A percentile compares a stretch with the other conserved stretches of the same genome.
phyloP scores from a whole-genome alignment of 2,888 invertebrate species.

The Synergus laeviventris region DNA sequence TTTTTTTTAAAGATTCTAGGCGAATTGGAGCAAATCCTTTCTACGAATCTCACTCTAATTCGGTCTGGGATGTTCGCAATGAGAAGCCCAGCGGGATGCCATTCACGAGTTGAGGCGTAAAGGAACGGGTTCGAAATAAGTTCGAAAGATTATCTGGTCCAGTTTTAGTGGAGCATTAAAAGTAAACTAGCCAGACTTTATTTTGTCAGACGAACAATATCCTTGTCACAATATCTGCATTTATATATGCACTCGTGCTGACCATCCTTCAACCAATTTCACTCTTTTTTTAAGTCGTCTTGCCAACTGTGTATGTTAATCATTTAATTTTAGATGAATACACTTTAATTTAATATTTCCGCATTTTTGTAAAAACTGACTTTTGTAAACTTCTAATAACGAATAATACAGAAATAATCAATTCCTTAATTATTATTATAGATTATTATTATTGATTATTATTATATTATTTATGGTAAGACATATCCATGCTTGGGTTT shows the following conservation, averaged over 20 bases:
- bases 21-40: conserved; percentile 72
- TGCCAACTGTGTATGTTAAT: not conserved
- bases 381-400: too few species aligned
- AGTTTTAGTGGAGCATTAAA: conserved; percentile 63
- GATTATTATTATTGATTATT: too few species aligned
- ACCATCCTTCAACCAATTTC: conserved; percentile 1
- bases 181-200: conserved; percentile 58
- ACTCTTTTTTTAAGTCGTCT: not conserved
- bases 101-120: conserved; percentile 66
- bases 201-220: conserved; percentile 65
- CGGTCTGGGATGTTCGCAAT: conserved; percentile 58
- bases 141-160: conserved; percentile 59
- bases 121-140: conserved; percentile 73
- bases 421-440: too few species aligned
- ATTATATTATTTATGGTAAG: too few species aligned
- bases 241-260: not conserved
- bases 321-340: not conserved
- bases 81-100: conserved; percentile 68
- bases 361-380: too few species aligned
- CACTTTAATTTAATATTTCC: not conserved
- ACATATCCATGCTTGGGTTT: too few species aligned
- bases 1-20: conserved; percentile 63
- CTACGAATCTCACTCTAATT: conserved; percentile 66
- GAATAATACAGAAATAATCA: too few species aligned
- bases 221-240: conserved; percentile 65